Conservation (phyloP, 2,888 invertebrate species). For the Mimas tiliae region DNA sequence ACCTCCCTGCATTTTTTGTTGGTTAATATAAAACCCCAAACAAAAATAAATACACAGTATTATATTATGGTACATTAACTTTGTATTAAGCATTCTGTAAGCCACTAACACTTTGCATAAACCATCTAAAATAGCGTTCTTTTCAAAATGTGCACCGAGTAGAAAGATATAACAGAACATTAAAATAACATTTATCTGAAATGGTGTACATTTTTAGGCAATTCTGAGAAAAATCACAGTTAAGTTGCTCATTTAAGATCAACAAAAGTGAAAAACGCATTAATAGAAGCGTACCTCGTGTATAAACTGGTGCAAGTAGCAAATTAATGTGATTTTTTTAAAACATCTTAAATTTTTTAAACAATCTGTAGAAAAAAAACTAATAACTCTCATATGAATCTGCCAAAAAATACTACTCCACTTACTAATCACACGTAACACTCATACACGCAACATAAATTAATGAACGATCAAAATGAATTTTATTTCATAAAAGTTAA, state of each 20-base stretch:
- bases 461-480: too few relatives aligned
- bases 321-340: too few relatives aligned
- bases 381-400: too few relatives aligned
- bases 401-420: too few relatives aligned
- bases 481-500: too few relatives aligned
- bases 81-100: slow-evolving; percentile 2
- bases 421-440: too few relatives aligned
- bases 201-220: neutral
- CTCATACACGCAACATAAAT: too few relatives aligned
- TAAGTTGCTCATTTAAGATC: neutral
- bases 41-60: neutral
- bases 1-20: too few relatives aligned
- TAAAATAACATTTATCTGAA: slow-evolving; percentile 18
- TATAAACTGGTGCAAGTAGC: too few relatives aligned
- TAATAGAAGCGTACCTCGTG: neutral
- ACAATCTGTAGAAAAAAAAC: too few relatives aligned
- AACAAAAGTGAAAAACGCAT: neutral
- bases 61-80: slow-evolving; percentile 10
- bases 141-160: slow-evolving; percentile 17
- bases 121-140: slow-evolving; percentile 14
- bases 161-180: slow-evolving; percentile 19
- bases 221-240: neutral
- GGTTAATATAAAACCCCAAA: too few relatives aligned
- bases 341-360: too few relatives aligned
- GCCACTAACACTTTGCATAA: slow-evolving; percentile 1